These are phyloP conservation scores for Otolemur crassicaudatus DNA, from an alignment of 2,797 vertebrate genomes.

Conservation along the genomic window DNA sequence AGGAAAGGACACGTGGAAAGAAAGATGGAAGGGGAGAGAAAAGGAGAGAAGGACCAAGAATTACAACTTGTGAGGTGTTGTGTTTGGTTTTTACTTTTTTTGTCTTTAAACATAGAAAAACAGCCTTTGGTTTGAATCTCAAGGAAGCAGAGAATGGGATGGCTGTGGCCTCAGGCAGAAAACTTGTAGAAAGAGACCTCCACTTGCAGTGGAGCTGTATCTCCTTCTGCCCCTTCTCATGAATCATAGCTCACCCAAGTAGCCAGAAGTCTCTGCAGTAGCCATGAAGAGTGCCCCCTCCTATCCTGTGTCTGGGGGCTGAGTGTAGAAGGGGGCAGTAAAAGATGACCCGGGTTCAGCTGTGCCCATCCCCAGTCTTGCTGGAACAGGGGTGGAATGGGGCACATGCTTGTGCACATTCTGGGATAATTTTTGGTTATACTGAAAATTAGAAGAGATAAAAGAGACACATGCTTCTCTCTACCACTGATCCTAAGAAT, in stretches of 20 bases:
- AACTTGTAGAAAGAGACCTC: slow-evolving; percentile 53
- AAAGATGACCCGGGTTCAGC: neutral
- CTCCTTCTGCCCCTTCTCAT: slow-evolving; percentile 56
- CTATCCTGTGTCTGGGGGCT: slow-evolving; percentile 50
- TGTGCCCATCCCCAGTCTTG: slow-evolving; percentile 45
- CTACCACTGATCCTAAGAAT: slow-evolving; percentile 46
- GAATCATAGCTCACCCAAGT: slow-evolving; percentile 24
- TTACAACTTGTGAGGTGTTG: slow-evolving; percentile 85
- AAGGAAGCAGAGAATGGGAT: slow-evolving; percentile 80
- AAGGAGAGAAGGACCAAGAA: slow-evolving; percentile 71
- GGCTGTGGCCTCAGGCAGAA: slow-evolving; percentile 71
- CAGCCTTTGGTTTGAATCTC: slow-evolving; percentile 88
- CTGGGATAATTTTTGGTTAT: slow-evolving; percentile 82
- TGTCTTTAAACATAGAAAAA: slow-evolving; percentile 84
- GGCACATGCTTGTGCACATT: slow-evolving; percentile 23
- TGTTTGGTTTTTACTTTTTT: slow-evolving; percentile 80
- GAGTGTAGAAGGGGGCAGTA: slow-evolving; percentile 38
- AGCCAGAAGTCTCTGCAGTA: slow-evolving; percentile 64
- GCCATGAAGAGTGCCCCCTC: slow-evolving; percentile 6
- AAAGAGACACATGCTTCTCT: slow-evolving; percentile 70
- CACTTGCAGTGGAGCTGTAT: slow-evolving; percentile 23
- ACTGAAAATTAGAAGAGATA: slow-evolving; percentile 74
- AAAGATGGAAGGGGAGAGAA: slow-evolving; percentile 55
- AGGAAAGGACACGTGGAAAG: slow-evolving; percentile 66
- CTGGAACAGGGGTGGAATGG: slow-evolving; percentile 39